Evolutionary conservation across 92 coral and sea anemone species (phyloP).

Genomic region (Montipora capitata): DNA sequence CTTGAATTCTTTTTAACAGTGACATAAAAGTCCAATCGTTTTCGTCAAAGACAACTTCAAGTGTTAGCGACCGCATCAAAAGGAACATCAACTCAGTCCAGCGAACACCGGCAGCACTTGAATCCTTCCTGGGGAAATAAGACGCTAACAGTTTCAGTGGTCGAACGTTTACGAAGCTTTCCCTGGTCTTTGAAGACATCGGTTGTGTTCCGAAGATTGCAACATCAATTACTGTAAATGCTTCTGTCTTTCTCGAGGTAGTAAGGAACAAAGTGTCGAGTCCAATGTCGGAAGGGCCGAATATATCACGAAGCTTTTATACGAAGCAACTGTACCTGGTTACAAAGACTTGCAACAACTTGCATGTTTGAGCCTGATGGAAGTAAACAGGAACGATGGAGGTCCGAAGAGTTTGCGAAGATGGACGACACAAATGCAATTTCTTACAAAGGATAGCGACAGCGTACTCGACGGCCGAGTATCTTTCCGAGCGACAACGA

Average conservation of each 20-base stretch:
- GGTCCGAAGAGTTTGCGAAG: neutral
- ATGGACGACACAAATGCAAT: neutral
- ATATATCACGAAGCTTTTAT: neutral
- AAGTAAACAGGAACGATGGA: neutral
- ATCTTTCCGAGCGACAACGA: too few relatives aligned
- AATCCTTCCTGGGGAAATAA: conserved; percentile 89
- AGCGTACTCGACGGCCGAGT: neutral
- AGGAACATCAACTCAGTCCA: conserved; percentile 97
- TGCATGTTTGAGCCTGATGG: neutral
- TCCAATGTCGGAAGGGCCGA: neutral
- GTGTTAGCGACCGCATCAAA: conserved; percentile 93
- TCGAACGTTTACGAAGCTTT: neutral
- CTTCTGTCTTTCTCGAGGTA: too few relatives aligned
- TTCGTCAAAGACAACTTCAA: conserved; percentile 89
- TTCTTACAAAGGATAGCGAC: neutral
- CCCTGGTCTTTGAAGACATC: neutral
- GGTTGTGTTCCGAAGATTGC: neutral
- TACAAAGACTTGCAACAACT: neutral
- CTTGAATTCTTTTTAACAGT: conserved; percentile 43
- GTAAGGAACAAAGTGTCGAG: too few relatives aligned
- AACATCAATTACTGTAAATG: too few relatives aligned
- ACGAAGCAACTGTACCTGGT: too few relatives aligned
- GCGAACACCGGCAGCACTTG: conserved; percentile 94
- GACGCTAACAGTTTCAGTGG: neutral
- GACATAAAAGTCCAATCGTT: conserved; percentile 93